Percentiles rank a stretch among this genome's conserved stretches.
phyloP scores from a whole-genome alignment of 2,113 vertebrate genomes.

The Glaucidium brasilianum region DNA sequence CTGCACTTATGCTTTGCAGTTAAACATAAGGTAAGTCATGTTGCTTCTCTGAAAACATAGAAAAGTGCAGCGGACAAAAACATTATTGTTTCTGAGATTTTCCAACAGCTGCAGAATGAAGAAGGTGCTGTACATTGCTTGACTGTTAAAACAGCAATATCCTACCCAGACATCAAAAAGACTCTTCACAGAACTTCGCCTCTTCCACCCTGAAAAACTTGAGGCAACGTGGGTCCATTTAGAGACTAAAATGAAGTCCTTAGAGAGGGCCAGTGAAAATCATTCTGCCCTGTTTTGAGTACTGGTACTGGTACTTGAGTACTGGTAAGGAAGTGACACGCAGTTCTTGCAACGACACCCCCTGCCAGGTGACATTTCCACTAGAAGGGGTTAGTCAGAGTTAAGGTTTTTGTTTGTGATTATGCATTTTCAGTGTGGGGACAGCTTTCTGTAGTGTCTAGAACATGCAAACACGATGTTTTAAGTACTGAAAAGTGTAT shows the following conservation, averaged over 20 bases:
- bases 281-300: not conserved
- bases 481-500: not conserved
- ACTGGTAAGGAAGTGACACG: not conserved
- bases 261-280: not conserved
- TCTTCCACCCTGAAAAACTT: not conserved
- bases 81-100: constrained; percentile 64
- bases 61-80: constrained; percentile 38
- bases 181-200: not conserved
- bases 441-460: not conserved
- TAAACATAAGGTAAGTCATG: constrained; percentile 56
- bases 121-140: not conserved
- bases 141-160: not conserved
- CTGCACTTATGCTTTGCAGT: constrained; percentile 63
- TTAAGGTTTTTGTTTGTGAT: not conserved
- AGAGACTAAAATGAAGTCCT: not conserved
- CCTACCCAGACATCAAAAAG: not conserved
- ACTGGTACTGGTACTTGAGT: too few relatives aligned
- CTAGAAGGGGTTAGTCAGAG: not conserved
- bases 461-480: not conserved
- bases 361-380: not conserved
- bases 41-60: constrained; percentile 50
- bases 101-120: not conserved
- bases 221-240: not conserved
- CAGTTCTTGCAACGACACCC: not conserved
- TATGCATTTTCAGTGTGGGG: not conserved